phyloP scores from a whole-genome alignment of 2,113 vertebrate genomes.

The Ascaphus truei region DNA sequence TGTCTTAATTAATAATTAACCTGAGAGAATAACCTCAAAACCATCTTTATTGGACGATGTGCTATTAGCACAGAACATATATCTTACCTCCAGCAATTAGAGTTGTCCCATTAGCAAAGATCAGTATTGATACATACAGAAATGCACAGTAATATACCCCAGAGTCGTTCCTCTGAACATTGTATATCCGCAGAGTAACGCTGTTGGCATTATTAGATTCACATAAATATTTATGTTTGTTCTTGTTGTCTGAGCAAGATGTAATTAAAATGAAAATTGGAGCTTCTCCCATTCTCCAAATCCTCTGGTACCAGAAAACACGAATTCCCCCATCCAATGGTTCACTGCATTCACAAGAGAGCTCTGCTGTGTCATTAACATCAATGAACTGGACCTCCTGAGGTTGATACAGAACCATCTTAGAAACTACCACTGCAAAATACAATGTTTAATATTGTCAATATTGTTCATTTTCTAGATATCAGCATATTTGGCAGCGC shows the following conservation, averaged over 20 bases:
- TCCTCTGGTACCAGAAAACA: not conserved
- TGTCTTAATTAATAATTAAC: too few species aligned
- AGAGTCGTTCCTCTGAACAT: not conserved
- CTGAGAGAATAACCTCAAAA: too few species aligned
- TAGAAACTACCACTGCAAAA: not conserved
- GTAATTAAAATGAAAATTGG: not conserved
- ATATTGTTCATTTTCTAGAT: not conserved
- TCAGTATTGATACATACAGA: too few species aligned
- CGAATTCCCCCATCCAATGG: not conserved
- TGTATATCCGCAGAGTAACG: not conserved
- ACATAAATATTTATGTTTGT: not conserved
- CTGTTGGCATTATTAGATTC: not conserved
- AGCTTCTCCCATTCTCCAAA: not conserved
- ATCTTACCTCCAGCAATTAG: too few species aligned
- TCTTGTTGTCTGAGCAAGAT: not conserved
- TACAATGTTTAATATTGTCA: not conserved
- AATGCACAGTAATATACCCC: not conserved
- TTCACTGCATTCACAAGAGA: not conserved
- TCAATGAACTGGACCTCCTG: not conserved
- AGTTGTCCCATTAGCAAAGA: too few species aligned
- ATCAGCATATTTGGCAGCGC: not conserved
- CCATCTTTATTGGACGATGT: too few species aligned
- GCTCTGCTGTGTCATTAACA: not conserved
- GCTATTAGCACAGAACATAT: too few species aligned
- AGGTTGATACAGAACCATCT: not conserved